Base-by-base conservation (phyloP, 2,113 vertebrate species). In the Melanotaenia duboulayi region DNA sequence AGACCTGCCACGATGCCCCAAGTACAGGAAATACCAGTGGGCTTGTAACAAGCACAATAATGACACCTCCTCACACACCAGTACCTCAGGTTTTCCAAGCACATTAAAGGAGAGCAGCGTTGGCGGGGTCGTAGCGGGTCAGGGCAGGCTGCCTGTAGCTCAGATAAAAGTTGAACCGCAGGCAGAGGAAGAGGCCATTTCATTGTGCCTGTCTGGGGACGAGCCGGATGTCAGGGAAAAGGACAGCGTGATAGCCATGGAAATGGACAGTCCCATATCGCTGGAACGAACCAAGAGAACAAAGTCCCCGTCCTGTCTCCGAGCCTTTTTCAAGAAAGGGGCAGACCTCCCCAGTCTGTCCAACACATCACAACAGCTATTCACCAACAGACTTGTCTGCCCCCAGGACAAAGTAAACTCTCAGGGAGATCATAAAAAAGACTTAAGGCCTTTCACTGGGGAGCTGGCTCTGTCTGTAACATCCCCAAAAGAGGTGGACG, bases 61-160 rank as follows among this genome's bases (percentile, higher is more conserved):
- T 92, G 95, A 96, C 89, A 96, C 94, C 76, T 94, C 97, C 91
- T 95, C 97, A 94, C 95, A 96, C 91, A 96, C 95, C 94, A 96
- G 98, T 96, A 97, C 96, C 97, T 99, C 97, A 97, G 97, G 96
- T 96, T 98, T 98, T 92, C 95, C 96, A 95, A 96, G 96, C 97
- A 97, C 97, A 95, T 96, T 96, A 93, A 92, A 90, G 7, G 96
- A 96, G 90, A 95, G 81, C 71, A 70, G 76, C 49, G 28, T 79
- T 44, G 54, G 75, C 20, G 69, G 66, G 60, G 73, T 56, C 80
- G 92, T 89, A 88, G 94, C 90, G 79, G 95, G 93, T 85, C 93
- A 94, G 57, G 95, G 89, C 73, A 72, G 74, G 87, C 93, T 96
- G 80, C 90, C 94, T 68, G 62, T 95, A 90, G 94, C 94, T 82